Evolutionary conservation across 2,113 vertebrate genomes (phyloP), one percentile per base, ranked within the genome.

Genomic region (Oncorhynchus keta): DNA sequence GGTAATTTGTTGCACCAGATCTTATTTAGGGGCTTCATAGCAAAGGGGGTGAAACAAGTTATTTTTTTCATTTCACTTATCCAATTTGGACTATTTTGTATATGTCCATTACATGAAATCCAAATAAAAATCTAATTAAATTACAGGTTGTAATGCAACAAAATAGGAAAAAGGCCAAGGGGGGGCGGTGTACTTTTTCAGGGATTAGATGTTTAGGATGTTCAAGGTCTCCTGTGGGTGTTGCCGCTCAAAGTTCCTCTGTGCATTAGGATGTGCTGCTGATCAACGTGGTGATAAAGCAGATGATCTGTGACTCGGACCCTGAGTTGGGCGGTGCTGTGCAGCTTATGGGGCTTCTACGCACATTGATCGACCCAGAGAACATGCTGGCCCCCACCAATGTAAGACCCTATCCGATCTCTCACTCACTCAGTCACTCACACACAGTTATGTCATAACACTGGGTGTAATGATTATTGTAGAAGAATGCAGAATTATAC

Each of bases 301-400:
- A 99, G 93, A 99, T 99, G 97, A 99, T 99, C 85, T 99, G 97
- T 35, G 98, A 99, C 86, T 96, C 97, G 0, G 98, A 99, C 82
- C 98, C 98, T 0, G 98, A 99, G 79, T 94, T 99, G 1, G 98
- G 98, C 30, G 98, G 98, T 4, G 97, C 98, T 1, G 98, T 99
- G 78, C 98, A 99, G 90, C 86, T 99, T 68, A 99, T 99, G 98
- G 98, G 97, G 79, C 94, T 99, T 67, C 93, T 99, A 82, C 94
- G 98, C 79, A 99, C 97, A 1, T 93, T 99, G 73, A 98, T 99
- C 16, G 98, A 99, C 89, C 97, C 98, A 0, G 98, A 99, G 88
- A 99, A 99, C 81, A 99, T 99, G 98, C 87, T 99, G 87, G 96
- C 97, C 70, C 97, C 98, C 83, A 94, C 95, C 90, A 99, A 99